Evolutionary conservation across 2,888 invertebrate genomes (phyloP).

Genomic region (Acleris emargana): DNA sequence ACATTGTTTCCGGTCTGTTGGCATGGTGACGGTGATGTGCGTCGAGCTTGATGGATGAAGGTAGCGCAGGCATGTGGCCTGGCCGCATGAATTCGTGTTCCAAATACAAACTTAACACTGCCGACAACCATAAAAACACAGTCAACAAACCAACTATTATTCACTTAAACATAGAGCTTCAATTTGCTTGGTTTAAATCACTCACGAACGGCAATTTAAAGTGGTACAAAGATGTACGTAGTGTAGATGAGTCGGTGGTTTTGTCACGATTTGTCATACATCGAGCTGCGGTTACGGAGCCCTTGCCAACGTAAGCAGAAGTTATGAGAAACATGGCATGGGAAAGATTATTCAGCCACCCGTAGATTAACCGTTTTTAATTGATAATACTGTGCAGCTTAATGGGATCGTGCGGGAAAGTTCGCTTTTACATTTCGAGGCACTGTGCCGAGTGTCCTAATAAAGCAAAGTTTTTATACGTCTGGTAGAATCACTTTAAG

Average conservation of each 20-base stretch:
- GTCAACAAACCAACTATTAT: conserved; percentile 42
- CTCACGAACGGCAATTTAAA: conserved; percentile 13
- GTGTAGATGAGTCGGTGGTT: conserved; percentile 76
- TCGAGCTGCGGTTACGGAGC: conserved; percentile 70
- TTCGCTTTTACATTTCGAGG: conserved; percentile 23
- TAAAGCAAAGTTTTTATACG: not conserved
- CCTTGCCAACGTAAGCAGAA: conserved; percentile 63
- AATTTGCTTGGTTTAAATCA: conserved; percentile 32
- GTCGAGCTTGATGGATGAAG: conserved; percentile 81
- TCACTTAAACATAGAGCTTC: conserved; percentile 47
- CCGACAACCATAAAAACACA: conserved; percentile 37
- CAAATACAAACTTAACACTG: conserved; percentile 54
- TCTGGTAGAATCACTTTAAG: too few species aligned
- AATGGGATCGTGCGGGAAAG: conserved; percentile 58
- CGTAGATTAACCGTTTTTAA: conserved; percentile 48
- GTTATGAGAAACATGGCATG: conserved; percentile 78
- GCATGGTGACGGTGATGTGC: conserved; percentile 75
- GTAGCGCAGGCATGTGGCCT: conserved; percentile 69
- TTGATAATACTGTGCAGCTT: conserved; percentile 49
- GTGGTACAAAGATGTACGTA: conserved; percentile 28
- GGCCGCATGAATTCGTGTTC: conserved; percentile 68
- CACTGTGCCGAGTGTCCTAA: not conserved
- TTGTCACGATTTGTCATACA: conserved; percentile 83
- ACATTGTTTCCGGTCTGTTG: conserved; percentile 75
- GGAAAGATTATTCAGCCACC: conserved; percentile 64